Percentiles rank a stretch among this genome's conserved stretches.
These are phyloP conservation scores for Phocoena sinus DNA, from an alignment of 2,113 vertebrate genomes.

Conservation along the genomic window DNA sequence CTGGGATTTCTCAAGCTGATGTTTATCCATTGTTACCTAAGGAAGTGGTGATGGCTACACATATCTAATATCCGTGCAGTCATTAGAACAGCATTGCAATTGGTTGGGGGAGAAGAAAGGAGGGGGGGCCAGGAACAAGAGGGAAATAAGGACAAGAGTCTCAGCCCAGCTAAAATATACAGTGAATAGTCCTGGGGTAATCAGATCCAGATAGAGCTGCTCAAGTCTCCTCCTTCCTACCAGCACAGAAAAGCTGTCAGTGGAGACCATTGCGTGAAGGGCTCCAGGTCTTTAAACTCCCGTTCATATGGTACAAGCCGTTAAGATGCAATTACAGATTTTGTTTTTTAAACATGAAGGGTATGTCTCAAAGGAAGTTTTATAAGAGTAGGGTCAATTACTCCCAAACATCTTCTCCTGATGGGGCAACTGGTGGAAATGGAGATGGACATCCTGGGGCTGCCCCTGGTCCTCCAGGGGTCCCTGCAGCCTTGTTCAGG, in stretches of 20 bases:
- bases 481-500: neutral
- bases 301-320: neutral
- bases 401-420: neutral
- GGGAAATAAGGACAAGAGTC: neutral
- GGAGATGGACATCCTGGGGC: neutral
- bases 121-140: neutral
- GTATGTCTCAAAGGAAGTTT: neutral
- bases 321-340: neutral
- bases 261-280: neutral
- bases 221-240: neutral
- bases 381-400: neutral
- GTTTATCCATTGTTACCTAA: conserved; percentile 76
- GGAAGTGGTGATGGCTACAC: conserved; percentile 51
- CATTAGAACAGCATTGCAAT: conserved; percentile 48
- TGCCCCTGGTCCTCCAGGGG: neutral
- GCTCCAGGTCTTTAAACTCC: neutral
- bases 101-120: neutral
- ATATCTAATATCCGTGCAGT: conserved; percentile 28
- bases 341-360: neutral
- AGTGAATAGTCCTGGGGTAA: neutral
- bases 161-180: neutral
- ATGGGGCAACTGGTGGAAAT: neutral
- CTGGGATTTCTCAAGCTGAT: conserved; percentile 74
- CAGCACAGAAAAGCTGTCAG: neutral
- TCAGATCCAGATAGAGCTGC: neutral